These are phyloP conservation scores for Euzophera pinguis DNA, from an alignment of 2,888 invertebrate species.

Conservation along the genomic window DNA sequence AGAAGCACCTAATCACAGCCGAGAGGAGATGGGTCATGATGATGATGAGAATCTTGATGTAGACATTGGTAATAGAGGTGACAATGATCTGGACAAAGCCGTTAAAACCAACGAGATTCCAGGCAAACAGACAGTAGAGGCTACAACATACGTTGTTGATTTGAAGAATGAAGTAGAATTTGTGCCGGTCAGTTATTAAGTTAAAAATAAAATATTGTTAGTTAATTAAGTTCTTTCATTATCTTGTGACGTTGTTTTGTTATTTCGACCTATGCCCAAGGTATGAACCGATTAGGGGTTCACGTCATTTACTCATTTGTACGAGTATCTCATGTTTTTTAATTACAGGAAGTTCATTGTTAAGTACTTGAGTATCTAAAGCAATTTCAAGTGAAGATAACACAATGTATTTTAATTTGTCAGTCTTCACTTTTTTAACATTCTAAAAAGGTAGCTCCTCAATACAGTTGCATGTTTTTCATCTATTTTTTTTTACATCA, in stretches of 20 bases:
- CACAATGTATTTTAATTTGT: too few relatives aligned
- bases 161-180: conserved; percentile 58
- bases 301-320: not conserved
- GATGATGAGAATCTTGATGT: conserved; percentile 39
- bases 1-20: conserved; percentile 23
- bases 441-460: too few relatives aligned
- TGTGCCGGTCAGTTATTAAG: conserved; percentile 44
- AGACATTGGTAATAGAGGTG: conserved; percentile 31
- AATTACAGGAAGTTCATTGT: not conserved
- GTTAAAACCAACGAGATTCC: conserved; percentile 44
- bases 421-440: too few relatives aligned
- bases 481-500: too few relatives aligned
- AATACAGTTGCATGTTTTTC: too few relatives aligned
- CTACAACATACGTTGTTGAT: conserved; percentile 63
- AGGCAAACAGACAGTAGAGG: conserved; percentile 35
- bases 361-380: not conserved
- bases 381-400: too few relatives aligned
- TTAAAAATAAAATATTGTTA: not conserved
- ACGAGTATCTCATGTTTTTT: not conserved
- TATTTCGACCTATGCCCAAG: not conserved
- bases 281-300: not conserved
- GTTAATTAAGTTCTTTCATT: not conserved
- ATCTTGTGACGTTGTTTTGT: not conserved
- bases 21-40: conserved; percentile 45
- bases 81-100: conserved; percentile 26